phyloP scores from a whole-genome alignment of 2,888 invertebrate species.

The Gerris lacustris region DNA sequence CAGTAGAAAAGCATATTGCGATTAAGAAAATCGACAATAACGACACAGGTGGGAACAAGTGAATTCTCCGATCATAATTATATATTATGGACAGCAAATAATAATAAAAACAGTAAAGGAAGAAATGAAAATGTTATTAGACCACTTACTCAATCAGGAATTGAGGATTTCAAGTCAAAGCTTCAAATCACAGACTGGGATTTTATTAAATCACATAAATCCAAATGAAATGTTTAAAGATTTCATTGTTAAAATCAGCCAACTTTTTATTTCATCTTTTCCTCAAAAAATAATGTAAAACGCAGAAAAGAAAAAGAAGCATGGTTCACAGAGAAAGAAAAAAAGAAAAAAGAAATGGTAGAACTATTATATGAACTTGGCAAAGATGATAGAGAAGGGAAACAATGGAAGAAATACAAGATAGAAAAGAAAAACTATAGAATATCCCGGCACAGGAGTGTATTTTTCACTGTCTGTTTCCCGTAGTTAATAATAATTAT shows the following conservation, averaged over 20 bases:
- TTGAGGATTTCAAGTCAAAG: background rate
- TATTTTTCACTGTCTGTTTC: too few species aligned
- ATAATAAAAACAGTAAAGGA: background rate
- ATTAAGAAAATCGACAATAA: background rate
- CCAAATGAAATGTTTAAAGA: background rate
- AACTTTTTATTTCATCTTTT: background rate
- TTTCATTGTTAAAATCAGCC: background rate
- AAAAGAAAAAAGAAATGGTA: background rate
- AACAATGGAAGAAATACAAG: background rate
- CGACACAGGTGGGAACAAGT: background rate
- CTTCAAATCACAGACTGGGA: background rate
- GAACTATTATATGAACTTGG: background rate
- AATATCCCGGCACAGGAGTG: background rate
- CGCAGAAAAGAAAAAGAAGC: background rate
- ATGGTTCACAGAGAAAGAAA: background rate
- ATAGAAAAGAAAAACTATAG: background rate
- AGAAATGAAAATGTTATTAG: background rate
- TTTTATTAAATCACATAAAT: background rate
- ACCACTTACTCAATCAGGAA: background rate
- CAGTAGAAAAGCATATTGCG: too few species aligned
- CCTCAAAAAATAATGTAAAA: background rate
- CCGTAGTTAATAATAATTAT: too few species aligned
- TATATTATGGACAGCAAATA: background rate
- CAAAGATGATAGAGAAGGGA: background rate
- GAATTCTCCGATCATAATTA: background rate